A percentile compares a stretch with the other conserved stretches of the same genome.
phyloP scores from a whole-genome alignment of 2,113 vertebrate genomes.

The Tilapia sparmanii region DNA sequence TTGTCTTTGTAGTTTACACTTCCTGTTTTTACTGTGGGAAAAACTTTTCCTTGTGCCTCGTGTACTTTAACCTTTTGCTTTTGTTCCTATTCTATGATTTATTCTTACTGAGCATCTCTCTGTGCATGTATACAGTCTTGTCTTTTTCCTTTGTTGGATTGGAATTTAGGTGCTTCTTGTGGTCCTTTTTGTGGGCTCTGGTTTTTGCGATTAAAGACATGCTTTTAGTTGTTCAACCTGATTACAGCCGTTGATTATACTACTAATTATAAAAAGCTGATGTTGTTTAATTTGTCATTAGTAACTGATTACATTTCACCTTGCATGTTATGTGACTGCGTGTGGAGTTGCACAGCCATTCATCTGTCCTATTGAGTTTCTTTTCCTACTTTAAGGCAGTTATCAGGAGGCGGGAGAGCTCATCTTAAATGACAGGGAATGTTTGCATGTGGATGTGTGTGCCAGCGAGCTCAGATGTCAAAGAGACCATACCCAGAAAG shows the following conservation, averaged over 20 bases:
- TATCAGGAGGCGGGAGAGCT: background rate
- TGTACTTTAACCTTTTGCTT: background rate
- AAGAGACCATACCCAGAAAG: constrained; percentile 80
- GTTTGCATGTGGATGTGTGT: background rate
- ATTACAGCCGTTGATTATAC: background rate
- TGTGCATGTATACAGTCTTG: background rate
- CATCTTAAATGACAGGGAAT: background rate
- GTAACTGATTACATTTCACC: background rate
- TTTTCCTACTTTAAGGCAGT: background rate
- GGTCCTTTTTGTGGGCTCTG: background rate
- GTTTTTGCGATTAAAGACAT: background rate
- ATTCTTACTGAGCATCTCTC: background rate
- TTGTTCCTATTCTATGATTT: background rate
- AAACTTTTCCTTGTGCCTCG: background rate
- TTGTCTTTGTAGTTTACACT: background rate
- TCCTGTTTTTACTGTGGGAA: background rate
- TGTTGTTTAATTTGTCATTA: background rate
- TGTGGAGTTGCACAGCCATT: background rate
- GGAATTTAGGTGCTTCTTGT: background rate
- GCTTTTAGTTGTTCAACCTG: background rate
- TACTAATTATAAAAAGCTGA: background rate
- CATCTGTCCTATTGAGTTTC: background rate
- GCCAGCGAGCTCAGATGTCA: background rate
- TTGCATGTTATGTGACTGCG: background rate
- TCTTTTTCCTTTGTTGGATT: background rate